A percentile compares a stretch with the other conserved stretches of the same genome.
Conservation (phyloP, 2,888 invertebrate genomes). For the Sinelater perroti region DNA sequence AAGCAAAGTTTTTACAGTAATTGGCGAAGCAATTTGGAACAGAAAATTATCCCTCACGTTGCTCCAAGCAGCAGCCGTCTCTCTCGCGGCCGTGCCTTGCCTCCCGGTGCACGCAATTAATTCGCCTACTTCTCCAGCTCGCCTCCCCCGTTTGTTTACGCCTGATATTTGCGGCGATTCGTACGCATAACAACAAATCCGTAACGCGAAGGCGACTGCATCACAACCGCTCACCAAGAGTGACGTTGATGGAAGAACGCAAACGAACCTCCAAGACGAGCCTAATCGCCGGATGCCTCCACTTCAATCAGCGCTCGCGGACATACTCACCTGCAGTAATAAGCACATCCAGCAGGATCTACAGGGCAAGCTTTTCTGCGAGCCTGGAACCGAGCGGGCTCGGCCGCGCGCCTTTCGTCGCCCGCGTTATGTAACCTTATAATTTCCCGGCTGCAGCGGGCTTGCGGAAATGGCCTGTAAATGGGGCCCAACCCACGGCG, state of each 20-base stretch:
- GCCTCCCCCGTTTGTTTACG: too few species aligned
- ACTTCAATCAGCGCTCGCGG: slow-evolving; percentile 8
- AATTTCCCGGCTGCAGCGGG: slow-evolving; percentile 21
- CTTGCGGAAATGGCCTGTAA: slow-evolving; percentile 34
- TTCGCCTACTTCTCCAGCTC: too few species aligned
- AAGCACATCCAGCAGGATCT: neutral
- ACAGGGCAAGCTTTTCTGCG: neutral
- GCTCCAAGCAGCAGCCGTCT: too few species aligned
- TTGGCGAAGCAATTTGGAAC: too few species aligned
- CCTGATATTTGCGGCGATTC: too few species aligned
- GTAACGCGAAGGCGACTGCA: too few species aligned
- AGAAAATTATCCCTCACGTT: too few species aligned
- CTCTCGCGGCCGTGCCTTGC: too few species aligned
- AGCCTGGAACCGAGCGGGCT: neutral
- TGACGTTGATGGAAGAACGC: neutral
- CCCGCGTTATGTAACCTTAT: slow-evolving; percentile 20
- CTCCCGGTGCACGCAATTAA: too few species aligned
- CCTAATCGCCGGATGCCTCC: slow-evolving; percentile 12
- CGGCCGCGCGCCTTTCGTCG: slow-evolving; percentile 9
- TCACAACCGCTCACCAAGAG: too few species aligned
- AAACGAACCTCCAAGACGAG: slow-evolving; percentile 2
- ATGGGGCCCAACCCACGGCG: slow-evolving; percentile 32
- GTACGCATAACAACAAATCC: too few species aligned
- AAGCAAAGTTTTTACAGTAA: too few species aligned
- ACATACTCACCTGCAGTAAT: slow-evolving; percentile 1